Evolutionary conservation across 1,140 invertebrate species (phyloP), one percentile per base, ranked within the genome.

Genomic region (Drosophila neocordata): DNA sequence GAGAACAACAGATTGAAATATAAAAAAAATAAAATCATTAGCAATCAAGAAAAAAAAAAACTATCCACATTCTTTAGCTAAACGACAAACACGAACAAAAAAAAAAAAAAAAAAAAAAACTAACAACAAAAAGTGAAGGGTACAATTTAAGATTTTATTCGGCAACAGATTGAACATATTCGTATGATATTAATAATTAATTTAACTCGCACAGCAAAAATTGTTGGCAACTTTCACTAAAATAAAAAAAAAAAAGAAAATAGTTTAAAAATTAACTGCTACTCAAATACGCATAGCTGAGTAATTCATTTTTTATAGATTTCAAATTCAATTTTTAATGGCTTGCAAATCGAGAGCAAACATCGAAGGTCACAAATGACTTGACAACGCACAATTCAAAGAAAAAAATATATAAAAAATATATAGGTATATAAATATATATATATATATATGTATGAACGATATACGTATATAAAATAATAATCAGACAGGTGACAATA

Each of bases 401-500:
- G 61, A 69, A 82, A 73, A 53, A 67, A 48, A 20, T 53, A 62
- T 57, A 63, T 55, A 67, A 77, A 70, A 63, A 60, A 77, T 71
- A 65, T 55, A 20, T 37, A 31, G 7, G 15, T 44, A 44, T 8
- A 44, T 7, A 18, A 20, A 48, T 3, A 11, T 48, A 48, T 20
- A 48, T 9, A 48, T 8, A 18, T 48, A 48, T 3, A 11, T 48
- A 48, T 48, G 6, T 44, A 15, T 13, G 7, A 18, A 44, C 3
- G 7, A 31, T 31, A 15, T 15, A 44, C 13, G 41, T 61, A 59
- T 48, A 73, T 74, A 65, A 65, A 71, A 84, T 77, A 84, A 80
- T 85, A 77, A 81, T 87, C 82, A 67, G 82, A 81, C 81, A 87
- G 82, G 78, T 81, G 73, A 85, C 81, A 84, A 85, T 80, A 85